Conservation (phyloP, 2,113 vertebrate species). For the Psilopsiagon aurifrons region DNA sequence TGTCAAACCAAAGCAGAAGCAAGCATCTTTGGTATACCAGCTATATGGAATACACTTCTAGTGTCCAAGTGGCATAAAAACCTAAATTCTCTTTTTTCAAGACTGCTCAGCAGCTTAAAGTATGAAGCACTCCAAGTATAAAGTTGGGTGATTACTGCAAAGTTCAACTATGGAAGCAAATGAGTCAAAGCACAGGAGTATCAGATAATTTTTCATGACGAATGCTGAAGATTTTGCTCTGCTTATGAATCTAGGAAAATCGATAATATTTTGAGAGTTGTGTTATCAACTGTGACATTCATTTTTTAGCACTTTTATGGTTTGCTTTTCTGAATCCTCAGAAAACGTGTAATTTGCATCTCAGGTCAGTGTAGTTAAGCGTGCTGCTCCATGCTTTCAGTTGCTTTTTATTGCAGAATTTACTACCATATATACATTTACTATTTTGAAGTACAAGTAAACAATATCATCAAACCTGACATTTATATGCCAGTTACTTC, state of each 20-base stretch:
- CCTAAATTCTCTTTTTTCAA: background rate
- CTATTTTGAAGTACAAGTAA: constrained; percentile 37
- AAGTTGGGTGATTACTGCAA: background rate
- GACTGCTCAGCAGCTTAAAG: background rate
- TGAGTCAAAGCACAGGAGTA: background rate
- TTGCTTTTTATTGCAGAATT: constrained; percentile 37
- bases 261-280: constrained; percentile 51
- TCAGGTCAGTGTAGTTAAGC: background rate
- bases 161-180: background rate
- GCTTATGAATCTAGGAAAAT: constrained; percentile 39
- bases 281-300: constrained; percentile 23
- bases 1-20: background rate
- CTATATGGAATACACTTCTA: background rate
- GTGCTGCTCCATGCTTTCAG: background rate
- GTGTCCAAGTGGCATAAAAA: background rate
- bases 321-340: constrained; percentile 36
- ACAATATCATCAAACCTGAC: constrained; percentile 43
- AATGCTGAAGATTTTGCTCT: constrained; percentile 33
- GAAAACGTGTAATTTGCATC: constrained; percentile 60
- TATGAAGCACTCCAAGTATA: background rate
- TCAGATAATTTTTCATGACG: constrained; percentile 9
- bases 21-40: background rate
- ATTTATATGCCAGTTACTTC: constrained; percentile 4
- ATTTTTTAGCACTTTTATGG: constrained; percentile 39
- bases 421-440: constrained; percentile 2